Base-by-base conservation (phyloP, 2,797 vertebrate species). In the Coregonus ussuriensis region DNA sequence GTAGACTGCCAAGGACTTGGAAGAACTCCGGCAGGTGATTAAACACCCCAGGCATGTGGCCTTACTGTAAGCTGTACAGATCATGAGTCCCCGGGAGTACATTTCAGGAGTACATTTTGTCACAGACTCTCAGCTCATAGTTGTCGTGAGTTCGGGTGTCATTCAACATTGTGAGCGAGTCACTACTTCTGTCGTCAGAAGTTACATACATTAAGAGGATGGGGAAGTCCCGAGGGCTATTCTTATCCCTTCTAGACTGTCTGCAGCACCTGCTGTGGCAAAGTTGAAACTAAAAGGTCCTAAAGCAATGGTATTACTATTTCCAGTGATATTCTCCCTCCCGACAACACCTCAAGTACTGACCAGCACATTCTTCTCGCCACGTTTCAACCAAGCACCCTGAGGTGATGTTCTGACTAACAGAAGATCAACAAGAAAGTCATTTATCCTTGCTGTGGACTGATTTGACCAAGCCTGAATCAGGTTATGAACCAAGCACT, bases 11-110 rank as follows among this genome's bases (percentile, higher is more conserved):
- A 72, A 71, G 68, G 47, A 71, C 73, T 74, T 78, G 59, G 59
- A 81, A 77, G 76, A 78, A 78, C 59, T 21, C 68, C 6, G 37
- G 14, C 66, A 7, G n/a, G 73, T 77, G 79, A 74, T 54, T 63
- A 54, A 29, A 53, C 71, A 71, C 15, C 41, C 37, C 37, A 59
- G 75, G 54, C 31, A 70, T 54, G 21, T 9, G 31, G 53, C 33
- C 18, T 37, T 56, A 56, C 71, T 9, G 29, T 41, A 14, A 9
- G 31, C 52, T 25, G n/a, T n/a, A n/a, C n/a, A n/a, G n/a, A n/a
- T n/a, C n/a, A n/a, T n/a, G 1, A 53, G 47, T 52, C 71, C 25
- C 29, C 37, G 18, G 14, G 6, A 31, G 14, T 33, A 62, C 7
- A 62, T 62, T 62, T 62, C 6, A 25, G 21, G 59, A 16, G 29